phyloP scores from a whole-genome alignment of 2,888 invertebrate species.

The Flexamia atlantica region DNA sequence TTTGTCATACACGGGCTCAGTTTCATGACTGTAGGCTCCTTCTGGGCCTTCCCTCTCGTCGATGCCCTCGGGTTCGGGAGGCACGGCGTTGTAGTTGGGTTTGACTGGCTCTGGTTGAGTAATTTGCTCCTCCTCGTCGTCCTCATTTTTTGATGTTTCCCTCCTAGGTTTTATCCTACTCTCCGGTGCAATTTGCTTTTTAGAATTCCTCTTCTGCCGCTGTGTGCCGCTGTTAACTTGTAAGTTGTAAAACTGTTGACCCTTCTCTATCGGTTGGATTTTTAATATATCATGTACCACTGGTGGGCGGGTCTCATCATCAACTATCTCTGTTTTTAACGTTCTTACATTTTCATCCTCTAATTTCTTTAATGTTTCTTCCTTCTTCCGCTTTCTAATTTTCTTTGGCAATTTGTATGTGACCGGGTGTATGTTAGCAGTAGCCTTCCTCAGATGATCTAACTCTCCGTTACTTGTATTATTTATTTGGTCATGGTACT shows the following conservation, averaged over 20 bases:
- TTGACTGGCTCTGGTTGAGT: slow-evolving; percentile 70
- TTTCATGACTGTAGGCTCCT: slow-evolving; percentile 83
- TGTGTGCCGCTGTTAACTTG: background rate
- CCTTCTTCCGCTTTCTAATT: background rate
- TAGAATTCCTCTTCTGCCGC: slow-evolving; percentile 46
- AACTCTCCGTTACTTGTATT: slow-evolving; percentile 30
- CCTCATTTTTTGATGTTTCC: slow-evolving; percentile 60
- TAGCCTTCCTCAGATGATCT: background rate
- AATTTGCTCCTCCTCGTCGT: slow-evolving; percentile 70
- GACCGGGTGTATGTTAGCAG: background rate
- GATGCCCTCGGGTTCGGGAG: slow-evolving; percentile 72
- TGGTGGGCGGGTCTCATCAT: slow-evolving; percentile 1
- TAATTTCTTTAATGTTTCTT: background rate
- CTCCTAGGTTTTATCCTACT: slow-evolving; percentile 69
- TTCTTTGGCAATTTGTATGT: slow-evolving; percentile 9
- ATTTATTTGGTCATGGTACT: slow-evolving; percentile 42
- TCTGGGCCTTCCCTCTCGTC: slow-evolving; percentile 75
- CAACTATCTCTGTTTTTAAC: background rate
- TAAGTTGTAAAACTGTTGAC: slow-evolving; percentile 2
- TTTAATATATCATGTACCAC: slow-evolving; percentile 52
- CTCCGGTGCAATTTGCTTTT: background rate
- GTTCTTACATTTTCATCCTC: background rate
- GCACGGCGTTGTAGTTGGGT: slow-evolving; percentile 69
- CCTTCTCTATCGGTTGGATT: slow-evolving; percentile 33
- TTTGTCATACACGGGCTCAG: slow-evolving; percentile 81